Percentiles rank a stretch among this genome's conserved stretches.
Evolutionary conservation across 1,140 invertebrate genomes (phyloP).

Genomic region (Drosophila mojavensis): DNA sequence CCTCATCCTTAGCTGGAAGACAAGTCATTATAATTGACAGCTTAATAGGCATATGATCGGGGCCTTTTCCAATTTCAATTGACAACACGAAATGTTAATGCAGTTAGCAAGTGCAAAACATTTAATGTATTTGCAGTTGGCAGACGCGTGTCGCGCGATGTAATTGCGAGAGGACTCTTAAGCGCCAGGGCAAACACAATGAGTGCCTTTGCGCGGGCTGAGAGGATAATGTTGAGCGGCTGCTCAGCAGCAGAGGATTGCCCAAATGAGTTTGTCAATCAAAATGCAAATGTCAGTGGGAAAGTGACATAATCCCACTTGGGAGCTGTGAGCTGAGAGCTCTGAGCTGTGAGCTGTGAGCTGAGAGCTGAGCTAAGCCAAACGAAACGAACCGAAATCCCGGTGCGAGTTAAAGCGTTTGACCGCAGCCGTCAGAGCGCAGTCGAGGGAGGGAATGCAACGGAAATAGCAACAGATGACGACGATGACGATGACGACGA

Average conservation of each 20-base stretch:
- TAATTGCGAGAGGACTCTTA: slow-evolving; percentile 72
- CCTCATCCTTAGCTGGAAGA: neutral
- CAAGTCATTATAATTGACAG: neutral
- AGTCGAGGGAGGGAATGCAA: slow-evolving; percentile 4
- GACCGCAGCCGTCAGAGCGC: slow-evolving; percentile 56
- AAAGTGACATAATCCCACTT: slow-evolving; percentile 83
- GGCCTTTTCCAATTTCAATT: neutral
- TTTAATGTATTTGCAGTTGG: slow-evolving; percentile 5
- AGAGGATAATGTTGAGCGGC: neutral
- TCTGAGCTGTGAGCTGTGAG: slow-evolving; percentile 21
- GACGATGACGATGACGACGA: slow-evolving; percentile 14
- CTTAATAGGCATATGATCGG: neutral
- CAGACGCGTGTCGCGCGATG: slow-evolving; percentile 22
- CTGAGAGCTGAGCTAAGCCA: slow-evolving; percentile 64
- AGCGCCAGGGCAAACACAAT: slow-evolving; percentile 62
- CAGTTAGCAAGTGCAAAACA: slow-evolving; percentile 5
- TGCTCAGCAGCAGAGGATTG: slow-evolving; percentile 30
- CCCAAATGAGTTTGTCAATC: slow-evolving; percentile 81
- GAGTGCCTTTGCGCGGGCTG: slow-evolving; percentile 5
- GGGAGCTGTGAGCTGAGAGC: slow-evolving; percentile 51
- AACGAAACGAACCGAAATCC: slow-evolving; percentile 69
- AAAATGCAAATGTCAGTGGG: slow-evolving; percentile 81
- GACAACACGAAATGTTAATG: slow-evolving; percentile 14
- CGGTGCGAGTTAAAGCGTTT: slow-evolving; percentile 76
- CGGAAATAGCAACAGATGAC: slow-evolving; percentile 75